These are phyloP conservation scores for Caranx melampygus DNA, from an alignment of 2,113 vertebrate species.

Conservation along the genomic window DNA sequence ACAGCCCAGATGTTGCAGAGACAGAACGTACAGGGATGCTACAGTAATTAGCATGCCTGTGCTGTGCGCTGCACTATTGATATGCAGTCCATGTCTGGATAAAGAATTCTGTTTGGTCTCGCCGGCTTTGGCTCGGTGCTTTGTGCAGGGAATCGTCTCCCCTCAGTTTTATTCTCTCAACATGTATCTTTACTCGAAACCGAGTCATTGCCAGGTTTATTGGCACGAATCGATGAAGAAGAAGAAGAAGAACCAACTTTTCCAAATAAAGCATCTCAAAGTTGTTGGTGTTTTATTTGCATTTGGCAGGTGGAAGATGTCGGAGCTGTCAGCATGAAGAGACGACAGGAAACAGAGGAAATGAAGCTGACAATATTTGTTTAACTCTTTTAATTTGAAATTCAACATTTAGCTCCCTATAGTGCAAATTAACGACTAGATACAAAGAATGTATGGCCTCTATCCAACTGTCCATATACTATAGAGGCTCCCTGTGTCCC, in stretches of 20 bases:
- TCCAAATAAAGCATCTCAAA: not conserved
- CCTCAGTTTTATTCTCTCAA: not conserved
- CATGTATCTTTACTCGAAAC: not conserved
- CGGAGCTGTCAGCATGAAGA: not conserved
- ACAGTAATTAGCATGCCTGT: conserved; percentile 58
- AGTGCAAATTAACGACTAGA: not conserved
- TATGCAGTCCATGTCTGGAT: conserved; percentile 54
- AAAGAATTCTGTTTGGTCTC: conserved; percentile 49
- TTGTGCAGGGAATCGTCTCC: conserved; percentile 25
- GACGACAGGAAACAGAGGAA: not conserved
- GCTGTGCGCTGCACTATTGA: conserved; percentile 55
- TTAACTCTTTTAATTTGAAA: not conserved
- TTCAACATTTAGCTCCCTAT: not conserved
- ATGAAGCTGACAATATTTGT: not conserved
- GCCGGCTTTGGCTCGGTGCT: conserved; percentile 20
- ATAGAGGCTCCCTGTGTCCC: not conserved
- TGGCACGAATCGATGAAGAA: not conserved
- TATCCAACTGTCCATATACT: not conserved
- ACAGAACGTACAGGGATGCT: not conserved
- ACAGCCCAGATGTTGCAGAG: conserved; percentile 59
- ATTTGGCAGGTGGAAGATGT: not conserved
- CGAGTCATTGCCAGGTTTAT: not conserved
- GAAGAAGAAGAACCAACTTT: not conserved
- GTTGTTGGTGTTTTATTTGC: not conserved
- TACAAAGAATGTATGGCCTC: not conserved